These are phyloP conservation scores for Eupeodes corollae DNA, from an alignment of 1,140 invertebrate species.

Conservation along the genomic window DNA sequence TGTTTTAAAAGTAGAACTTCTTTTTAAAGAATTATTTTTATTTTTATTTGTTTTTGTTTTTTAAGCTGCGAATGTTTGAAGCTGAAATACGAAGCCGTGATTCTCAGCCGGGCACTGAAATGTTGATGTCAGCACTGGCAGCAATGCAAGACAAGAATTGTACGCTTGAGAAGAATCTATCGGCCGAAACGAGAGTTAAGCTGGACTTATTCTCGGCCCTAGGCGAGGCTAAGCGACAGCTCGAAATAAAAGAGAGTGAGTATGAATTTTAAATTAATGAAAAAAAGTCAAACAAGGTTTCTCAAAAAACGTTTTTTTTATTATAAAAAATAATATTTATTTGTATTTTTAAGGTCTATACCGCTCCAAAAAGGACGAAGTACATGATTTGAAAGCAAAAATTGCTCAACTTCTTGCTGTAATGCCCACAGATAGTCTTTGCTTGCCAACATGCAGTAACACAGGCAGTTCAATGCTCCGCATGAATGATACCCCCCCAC, in stretches of 20 bases:
- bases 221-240: slow-evolving; percentile 84
- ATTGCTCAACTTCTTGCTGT: slow-evolving; percentile 85
- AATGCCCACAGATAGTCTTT: slow-evolving; percentile 66
- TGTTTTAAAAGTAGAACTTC: too few species aligned
- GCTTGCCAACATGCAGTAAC: slow-evolving; percentile 37
- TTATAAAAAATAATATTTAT: neutral
- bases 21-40: neutral
- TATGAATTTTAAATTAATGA: too few species aligned
- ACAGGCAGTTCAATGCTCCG: slow-evolving; percentile 26
- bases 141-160: slow-evolving; percentile 78
- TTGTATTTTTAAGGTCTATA: slow-evolving; percentile 52
- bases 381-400: slow-evolving; percentile 79
- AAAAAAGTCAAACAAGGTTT: neutral
- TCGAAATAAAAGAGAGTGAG: slow-evolving; percentile 86
- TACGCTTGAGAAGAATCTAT: slow-evolving; percentile 83
- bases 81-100: slow-evolving; percentile 40
- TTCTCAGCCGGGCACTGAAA: slow-evolving; percentile 70
- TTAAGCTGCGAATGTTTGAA: slow-evolving; percentile 23
- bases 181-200: slow-evolving; percentile 90
- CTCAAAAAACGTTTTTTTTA: slow-evolving; percentile 1
- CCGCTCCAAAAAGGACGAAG: slow-evolving; percentile 75
- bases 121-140: slow-evolving; percentile 66
- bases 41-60: neutral
- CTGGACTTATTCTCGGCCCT: slow-evolving; percentile 92
- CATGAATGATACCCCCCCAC: slow-evolving; percentile 34